A percentile compares a stretch with the other conserved stretches of the same genome.
Evolutionary conservation across 2,797 vertebrate genomes (phyloP).

Genomic region (Sandelia bainsii): DNA sequence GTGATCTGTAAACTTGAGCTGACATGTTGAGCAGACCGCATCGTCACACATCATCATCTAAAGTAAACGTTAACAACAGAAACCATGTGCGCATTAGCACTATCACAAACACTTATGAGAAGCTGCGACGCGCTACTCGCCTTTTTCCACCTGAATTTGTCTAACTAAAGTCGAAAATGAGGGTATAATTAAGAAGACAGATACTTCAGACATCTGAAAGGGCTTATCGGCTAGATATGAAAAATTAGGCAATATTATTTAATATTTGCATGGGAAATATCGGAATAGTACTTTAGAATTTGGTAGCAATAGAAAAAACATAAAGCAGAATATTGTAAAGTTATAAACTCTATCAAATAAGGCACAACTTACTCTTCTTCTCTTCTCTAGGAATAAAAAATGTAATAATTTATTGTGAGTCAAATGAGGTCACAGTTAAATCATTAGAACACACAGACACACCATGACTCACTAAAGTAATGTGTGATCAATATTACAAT

Average conservation of each 20-base stretch:
- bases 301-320: too few species aligned
- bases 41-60: conserved; percentile 19
- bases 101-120: neutral
- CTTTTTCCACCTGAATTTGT: neutral
- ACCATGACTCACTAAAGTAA: neutral
- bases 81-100: neutral
- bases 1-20: conserved; percentile 20
- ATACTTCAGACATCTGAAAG: too few species aligned
- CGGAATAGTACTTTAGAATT: too few species aligned
- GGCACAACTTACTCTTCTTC: too few species aligned
- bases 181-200: neutral
- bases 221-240: too few species aligned
- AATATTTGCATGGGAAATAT: too few species aligned
- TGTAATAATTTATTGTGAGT: neutral
- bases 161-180: neutral
- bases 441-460: neutral
- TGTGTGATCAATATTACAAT: neutral
- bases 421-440: neutral
- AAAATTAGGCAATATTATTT: too few species aligned
- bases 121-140: neutral
- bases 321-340: too few species aligned
- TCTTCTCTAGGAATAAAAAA: neutral
- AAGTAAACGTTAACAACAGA: neutral
- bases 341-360: neutral
- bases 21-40: neutral